Evolutionary conservation across 2,888 invertebrate genomes (phyloP).

Genomic region (Hydriomena furcata): DNA sequence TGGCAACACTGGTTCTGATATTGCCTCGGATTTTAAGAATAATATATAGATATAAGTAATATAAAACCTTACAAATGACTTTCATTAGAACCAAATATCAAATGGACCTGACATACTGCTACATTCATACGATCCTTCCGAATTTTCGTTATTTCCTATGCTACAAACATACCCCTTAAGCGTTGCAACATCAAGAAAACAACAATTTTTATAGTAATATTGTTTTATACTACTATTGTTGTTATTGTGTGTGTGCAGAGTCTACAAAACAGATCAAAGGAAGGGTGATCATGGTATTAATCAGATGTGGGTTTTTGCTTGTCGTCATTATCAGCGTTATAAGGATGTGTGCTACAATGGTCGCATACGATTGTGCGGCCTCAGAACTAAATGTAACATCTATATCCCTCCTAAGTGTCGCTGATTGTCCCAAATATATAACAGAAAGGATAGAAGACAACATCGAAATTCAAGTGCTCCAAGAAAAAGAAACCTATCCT

Average conservation of each 20-base stretch:
- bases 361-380: conserved; percentile 1
- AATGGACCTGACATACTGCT: conserved; percentile 24
- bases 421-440: background rate
- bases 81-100: conserved; percentile 25
- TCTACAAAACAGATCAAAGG: too few species aligned
- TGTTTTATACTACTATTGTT: too few species aligned
- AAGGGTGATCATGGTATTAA: too few species aligned
- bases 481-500: conserved; percentile 6
- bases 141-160: conserved; percentile 1
- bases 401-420: background rate
- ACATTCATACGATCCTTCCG: conserved; percentile 36
- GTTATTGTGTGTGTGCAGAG: too few species aligned
- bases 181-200: too few species aligned
- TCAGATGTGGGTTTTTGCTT: too few species aligned
- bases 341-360: too few species aligned
- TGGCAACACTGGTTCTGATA: too few species aligned
- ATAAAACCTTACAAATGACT: conserved; percentile 1
- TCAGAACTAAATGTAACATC: conserved; percentile 1
- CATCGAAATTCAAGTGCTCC: conserved; percentile 4
- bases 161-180: conserved; percentile 1
- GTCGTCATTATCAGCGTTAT: too few species aligned
- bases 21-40: too few species aligned
- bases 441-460: conserved; percentile 8
- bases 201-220: too few species aligned
- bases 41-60: too few species aligned